Evolutionary conservation across 2,113 vertebrate genomes (phyloP), one percentile per base, ranked within the genome.

Genomic region (Garra rufa): DNA sequence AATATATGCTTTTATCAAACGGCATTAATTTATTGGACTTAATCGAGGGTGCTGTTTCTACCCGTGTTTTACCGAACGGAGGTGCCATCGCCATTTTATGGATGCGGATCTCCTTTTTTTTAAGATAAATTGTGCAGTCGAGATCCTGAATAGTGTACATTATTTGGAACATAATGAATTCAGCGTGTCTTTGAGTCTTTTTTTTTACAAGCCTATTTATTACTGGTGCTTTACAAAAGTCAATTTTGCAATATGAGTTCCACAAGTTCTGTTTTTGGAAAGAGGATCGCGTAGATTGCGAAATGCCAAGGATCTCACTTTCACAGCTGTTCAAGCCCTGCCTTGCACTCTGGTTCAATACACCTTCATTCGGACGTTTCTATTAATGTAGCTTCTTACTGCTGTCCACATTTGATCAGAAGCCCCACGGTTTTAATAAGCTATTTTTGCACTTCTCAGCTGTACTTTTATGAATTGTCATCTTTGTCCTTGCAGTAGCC

Each of bases 211-310:
- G 86, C 77, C 83, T 92, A 91, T 92, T 91, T 92, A 90, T 92
- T 89, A 86, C 82, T 70, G 90, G 91, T 93, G 91, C 91, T 93
- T 90, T 86, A 67, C 85, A 75, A 88, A 82, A 84, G 87, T 90
- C 76, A 80, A 81, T 77, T 89, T 80, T 83, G 89, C 86, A 84
- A 86, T 88, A 87, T 84, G 59, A 86, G 71, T 83, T 76, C 61
- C 82, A 55, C 73, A 83, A 1, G 59, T 88, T 88, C 85, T 89
- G 88, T 90, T 88, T 90, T 89, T 88, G 82, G 87, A 87, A 87
- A 34, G 59, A 74, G 69, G 77, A 79, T 65, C 0, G 13, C 24
- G 24, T 63, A 19, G 63, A 67, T 76, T 83, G 43, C 57, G 69
- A 89, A 89, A 91, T 87, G 76, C 89, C 83, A 87, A 80, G 84